Base-by-base conservation (phyloP, 1,140 invertebrate genomes). In the Drosophila repletoides region DNA sequence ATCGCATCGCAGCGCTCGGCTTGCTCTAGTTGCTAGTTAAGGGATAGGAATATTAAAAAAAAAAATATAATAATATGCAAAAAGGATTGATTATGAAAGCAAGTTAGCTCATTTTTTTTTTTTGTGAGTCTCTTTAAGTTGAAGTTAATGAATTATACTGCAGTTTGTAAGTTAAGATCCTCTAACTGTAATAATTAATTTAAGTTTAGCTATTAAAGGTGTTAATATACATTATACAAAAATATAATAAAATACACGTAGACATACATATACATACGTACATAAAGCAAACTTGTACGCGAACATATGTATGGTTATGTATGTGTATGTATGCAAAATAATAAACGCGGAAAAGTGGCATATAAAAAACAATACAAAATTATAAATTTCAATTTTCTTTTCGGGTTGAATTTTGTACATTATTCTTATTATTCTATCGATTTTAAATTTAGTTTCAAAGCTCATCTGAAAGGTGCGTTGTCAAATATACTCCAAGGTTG, bases 61-160 rank as follows among this genome's bases (percentile, higher is more conserved):
- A 0, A 41, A 33, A 43, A 31, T n/a, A 40, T 48, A 41, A 10
- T 21, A 29, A 15, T 6, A n/a, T 10, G 10, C 3, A 59, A 17
- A 40, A 21, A 17, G 28, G 36, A 53, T 45, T 26, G 24, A 28
- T 14, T 19, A 55, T 38, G 31, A 29, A 63, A 55, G 26, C 49
- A 48, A 80, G 64, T 60, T 68, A 76, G 70, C 64, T 55, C 79
- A 70, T 76, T 83, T 76, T 84, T 73, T 72, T 68, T 64, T 43
- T 29, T 10, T 24, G 40, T 53, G 49, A 31, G 28, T 3, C 9
- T 9, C 22, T 61, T 53, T 67, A 45, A 61, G 46, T 68, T 48
- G 40, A 45, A 40, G 21, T 15, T 10, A 36, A 55, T 70, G 56
- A 64, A 56, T 60, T 45, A 59, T 68, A 59, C 33, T 72, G 31